Evolutionary conservation across 2,888 invertebrate genomes (phyloP).

Genomic region (Philonicus albiceps): DNA sequence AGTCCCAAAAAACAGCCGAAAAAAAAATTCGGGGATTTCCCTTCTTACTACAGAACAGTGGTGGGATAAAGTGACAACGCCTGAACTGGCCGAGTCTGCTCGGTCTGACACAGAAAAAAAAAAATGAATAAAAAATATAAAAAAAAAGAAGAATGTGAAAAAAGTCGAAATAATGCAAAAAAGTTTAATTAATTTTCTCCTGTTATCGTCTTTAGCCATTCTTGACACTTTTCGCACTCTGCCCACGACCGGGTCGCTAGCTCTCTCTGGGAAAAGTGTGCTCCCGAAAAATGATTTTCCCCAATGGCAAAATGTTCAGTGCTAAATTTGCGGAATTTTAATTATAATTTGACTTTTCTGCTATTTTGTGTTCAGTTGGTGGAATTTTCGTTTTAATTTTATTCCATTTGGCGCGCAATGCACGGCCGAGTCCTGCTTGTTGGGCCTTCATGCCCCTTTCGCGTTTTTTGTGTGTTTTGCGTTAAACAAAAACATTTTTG

Average conservation of each 20-base stretch:
- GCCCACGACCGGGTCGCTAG: conserved; percentile 31
- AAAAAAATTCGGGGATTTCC: not conserved
- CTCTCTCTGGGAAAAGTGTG: conserved; percentile 33
- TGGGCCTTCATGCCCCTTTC: not conserved
- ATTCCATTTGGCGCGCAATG: conserved; percentile 22
- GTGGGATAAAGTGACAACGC: not conserved
- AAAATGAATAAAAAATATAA: not conserved
- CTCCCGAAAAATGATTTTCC: conserved; percentile 38
- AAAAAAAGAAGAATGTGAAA: not conserved
- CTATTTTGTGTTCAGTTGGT: conserved; percentile 33
- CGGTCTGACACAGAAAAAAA: not conserved
- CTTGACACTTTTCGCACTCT: conserved; percentile 43
- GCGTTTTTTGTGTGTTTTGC: conserved; percentile 22
- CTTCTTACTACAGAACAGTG: not conserved
- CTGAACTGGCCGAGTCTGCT: not conserved
- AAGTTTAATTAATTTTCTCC: conserved; percentile 48
- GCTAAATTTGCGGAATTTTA: conserved; percentile 47
- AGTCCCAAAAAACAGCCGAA: conserved; percentile 8
- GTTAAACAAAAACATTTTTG: conserved; percentile 15
- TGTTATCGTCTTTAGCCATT: conserved; percentile 45
- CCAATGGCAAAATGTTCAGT: conserved; percentile 29
- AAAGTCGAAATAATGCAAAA: not conserved
- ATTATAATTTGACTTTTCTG: conserved; percentile 46
- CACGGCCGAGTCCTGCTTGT: not conserved
- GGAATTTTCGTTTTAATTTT: conserved; percentile 39